A percentile compares a stretch with the other conserved stretches of the same genome.
Conservation (phyloP, 1,140 invertebrate genomes). For the Centruroides sculpturatus region DNA sequence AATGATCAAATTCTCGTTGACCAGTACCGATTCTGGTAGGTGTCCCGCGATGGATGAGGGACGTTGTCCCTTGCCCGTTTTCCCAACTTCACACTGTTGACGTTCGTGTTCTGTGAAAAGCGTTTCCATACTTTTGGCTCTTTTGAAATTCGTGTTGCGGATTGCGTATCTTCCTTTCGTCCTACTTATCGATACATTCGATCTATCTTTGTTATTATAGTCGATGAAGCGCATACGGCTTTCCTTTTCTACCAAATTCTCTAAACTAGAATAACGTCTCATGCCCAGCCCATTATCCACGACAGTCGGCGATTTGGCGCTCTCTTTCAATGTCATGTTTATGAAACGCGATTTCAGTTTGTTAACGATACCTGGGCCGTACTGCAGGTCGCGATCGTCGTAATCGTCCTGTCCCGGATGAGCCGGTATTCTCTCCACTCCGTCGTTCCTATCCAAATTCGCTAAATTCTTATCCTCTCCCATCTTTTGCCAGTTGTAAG, state of each 20-base stretch:
- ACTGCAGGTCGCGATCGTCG: constrained; percentile 24
- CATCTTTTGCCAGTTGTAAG: background rate
- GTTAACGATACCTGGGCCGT: constrained; percentile 81
- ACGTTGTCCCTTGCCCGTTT: background rate
- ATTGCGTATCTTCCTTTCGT: background rate
- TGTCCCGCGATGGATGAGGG: background rate
- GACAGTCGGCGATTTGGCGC: constrained; percentile 47
- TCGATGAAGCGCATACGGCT: background rate
- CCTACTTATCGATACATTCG: background rate
- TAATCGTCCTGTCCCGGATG: background rate
- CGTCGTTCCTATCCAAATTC: background rate
- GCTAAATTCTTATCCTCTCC: background rate
- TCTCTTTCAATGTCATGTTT: constrained; percentile 49
- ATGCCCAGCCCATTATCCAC: constrained; percentile 27
- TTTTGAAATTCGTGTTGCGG: constrained; percentile 4
- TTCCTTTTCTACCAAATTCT: constrained; percentile 58
- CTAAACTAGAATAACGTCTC: constrained; percentile 62
- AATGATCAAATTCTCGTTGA: constrained; percentile 2
- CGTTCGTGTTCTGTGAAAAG: constrained; percentile 2
- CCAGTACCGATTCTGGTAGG: background rate
- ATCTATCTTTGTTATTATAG: constrained; percentile 23
- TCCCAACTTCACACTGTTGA: background rate
- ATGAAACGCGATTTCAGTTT: constrained; percentile 52
- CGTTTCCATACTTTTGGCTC: constrained; percentile 17
- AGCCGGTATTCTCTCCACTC: background rate